These are phyloP conservation scores for Carassius auratus DNA, from an alignment of 2,113 vertebrate genomes.

Conservation along the genomic window DNA sequence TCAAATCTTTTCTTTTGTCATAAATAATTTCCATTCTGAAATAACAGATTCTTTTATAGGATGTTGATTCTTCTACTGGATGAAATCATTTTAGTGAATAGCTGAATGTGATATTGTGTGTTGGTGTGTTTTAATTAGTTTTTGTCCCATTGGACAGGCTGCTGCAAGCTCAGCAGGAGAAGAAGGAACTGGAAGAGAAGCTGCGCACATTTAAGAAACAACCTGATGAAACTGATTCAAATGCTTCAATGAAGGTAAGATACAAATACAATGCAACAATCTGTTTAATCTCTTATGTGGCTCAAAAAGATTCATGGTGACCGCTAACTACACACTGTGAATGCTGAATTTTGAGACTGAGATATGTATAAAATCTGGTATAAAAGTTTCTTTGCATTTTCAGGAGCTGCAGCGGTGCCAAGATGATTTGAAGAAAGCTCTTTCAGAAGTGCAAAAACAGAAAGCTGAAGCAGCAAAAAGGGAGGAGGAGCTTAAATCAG, in stretches of 20 bases:
- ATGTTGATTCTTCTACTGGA: background rate
- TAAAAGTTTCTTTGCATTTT: slow-evolving; percentile 31
- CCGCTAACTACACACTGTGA: background rate
- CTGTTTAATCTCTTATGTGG: background rate
- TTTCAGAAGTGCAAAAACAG: slow-evolving; percentile 67
- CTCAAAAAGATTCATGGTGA: background rate
- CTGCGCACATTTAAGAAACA: slow-evolving; percentile 71
- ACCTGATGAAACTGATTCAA: slow-evolving; percentile 61
- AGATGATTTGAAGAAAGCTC: slow-evolving; percentile 72
- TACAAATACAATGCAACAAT: slow-evolving; percentile 37
- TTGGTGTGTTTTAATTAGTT: slow-evolving; percentile 28
- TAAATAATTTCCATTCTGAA: background rate
- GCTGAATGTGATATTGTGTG: background rate
- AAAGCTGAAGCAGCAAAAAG: slow-evolving; percentile 69
- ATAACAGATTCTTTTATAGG: background rate
- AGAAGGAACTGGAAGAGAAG: slow-evolving; percentile 82
- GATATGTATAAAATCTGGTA: slow-evolving; percentile 32
- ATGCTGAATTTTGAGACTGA: slow-evolving; percentile 61
- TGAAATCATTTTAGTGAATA: background rate
- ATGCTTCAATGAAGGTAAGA: slow-evolving; percentile 63
- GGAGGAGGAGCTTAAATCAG: slow-evolving; percentile 73
- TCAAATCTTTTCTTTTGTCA: background rate
- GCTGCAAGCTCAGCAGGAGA: slow-evolving; percentile 81
- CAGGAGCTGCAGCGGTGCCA: slow-evolving; percentile 79
- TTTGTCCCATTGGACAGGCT: slow-evolving; percentile 73